Evolutionary conservation across 2,113 vertebrate species (phyloP), one percentile per base, ranked within the genome.

Genomic region (Petroica traversi): DNA sequence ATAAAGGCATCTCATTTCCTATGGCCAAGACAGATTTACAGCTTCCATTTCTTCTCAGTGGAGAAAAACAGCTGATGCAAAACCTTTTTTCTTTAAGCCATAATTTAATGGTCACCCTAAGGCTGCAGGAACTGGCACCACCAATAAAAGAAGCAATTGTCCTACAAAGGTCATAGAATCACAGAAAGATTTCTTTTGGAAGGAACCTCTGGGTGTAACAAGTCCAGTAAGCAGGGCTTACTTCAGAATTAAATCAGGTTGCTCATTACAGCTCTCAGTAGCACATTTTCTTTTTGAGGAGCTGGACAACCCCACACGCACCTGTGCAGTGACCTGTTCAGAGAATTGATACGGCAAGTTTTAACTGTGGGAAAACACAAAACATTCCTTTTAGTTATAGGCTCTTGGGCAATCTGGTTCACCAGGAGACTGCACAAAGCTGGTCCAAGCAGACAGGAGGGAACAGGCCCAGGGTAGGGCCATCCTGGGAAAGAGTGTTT

Each of bases 91-190:
- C 74, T 93, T 89, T 79, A 73, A 94, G 67, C 58, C 81, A 58
- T 96, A 97, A 97, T 96, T 97, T 93, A 93, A 88, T 85, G 81
- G 92, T 89, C 62, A 96, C 71, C 62, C 74, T 85, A 95, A 91
- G 81, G 57, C 77, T 87, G 57, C 52, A 96, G 61, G 79, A 91
- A 87, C 52, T 38, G 48, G 73, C 73, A 95, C 74, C 45, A 85
- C 45, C 80, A 80, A 94, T 80, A 94, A 93, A 89, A 88, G 77
- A 62, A 85, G 87, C 40, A 61, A 25, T 49, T 6, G 20, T 74
- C 66, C 88, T 82, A 63, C 62, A 81, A 75, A 96, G 93, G 89
- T 87, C 69, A 94, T 3, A 82, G 66, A 91, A 82, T 46, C 84
- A 85, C 43, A 40, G 81, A 40, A 78, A 75, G 77, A 95, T 78